Percentiles rank a stretch among this genome's conserved stretches.
Conservation (phyloP, 2,797 vertebrate species). For the Coregonus sp. region DNA sequence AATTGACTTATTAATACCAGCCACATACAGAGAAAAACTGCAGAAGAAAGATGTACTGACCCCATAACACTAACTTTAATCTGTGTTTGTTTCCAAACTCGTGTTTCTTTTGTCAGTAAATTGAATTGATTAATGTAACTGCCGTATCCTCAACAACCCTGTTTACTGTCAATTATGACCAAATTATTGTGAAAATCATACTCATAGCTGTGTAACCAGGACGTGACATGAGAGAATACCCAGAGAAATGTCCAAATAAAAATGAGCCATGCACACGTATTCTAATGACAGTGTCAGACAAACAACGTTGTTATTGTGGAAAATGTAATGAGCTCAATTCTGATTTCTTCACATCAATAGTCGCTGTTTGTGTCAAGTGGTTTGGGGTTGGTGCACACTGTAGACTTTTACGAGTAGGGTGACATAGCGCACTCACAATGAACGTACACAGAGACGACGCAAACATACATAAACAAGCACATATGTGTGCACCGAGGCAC, state of each 20-base stretch:
- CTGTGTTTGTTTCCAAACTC: conserved; percentile 22
- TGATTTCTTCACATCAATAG: conserved; percentile 56
- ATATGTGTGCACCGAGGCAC: conserved; percentile 6
- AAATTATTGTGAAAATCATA: conserved; percentile 50
- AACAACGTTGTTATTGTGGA: conserved; percentile 72
- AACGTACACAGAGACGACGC: conserved; percentile 1
- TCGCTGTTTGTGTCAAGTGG: conserved; percentile 25
- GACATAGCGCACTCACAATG: conserved; percentile 23
- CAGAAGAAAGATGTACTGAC: background rate
- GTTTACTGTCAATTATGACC: conserved; percentile 61
- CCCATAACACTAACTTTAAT: background rate
- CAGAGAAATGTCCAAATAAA: conserved; percentile 70
- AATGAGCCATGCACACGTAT: conserved; percentile 56
- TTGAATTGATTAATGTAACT: conserved; percentile 51
- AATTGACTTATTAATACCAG: background rate
- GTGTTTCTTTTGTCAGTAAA: conserved; percentile 46
- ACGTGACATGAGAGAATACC: conserved; percentile 45
- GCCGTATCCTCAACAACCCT: conserved; percentile 35
- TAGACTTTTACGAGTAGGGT: conserved; percentile 43
- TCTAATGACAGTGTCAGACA: conserved; percentile 63
- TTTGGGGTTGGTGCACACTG: conserved; percentile 51
- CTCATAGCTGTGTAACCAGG: conserved; percentile 30
- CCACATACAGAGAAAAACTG: background rate
- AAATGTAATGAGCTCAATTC: conserved; percentile 65
- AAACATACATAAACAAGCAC: conserved; percentile 6